phyloP scores from a whole-genome alignment of 1,140 invertebrate genomes.

The Drosophila bifasciata region DNA sequence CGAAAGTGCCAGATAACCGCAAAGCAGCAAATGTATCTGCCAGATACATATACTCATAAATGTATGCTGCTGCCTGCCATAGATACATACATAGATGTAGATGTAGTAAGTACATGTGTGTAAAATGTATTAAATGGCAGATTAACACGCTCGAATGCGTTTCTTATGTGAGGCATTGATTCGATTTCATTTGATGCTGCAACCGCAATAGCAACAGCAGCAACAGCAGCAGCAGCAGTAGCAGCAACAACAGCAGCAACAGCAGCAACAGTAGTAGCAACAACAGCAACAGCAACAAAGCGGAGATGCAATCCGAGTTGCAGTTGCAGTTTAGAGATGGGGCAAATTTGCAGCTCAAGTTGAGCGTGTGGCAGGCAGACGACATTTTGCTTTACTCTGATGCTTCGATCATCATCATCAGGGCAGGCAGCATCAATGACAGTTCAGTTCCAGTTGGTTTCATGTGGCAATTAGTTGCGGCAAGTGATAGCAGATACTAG shows the following conservation, averaged over 20 bases:
- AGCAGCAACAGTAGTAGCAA: slow-evolving; percentile 42
- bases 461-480: slow-evolving; percentile 74
- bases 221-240: slow-evolving; percentile 21
- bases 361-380: slow-evolving; percentile 77
- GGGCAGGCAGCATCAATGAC: slow-evolving; percentile 63
- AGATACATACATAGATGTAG: slow-evolving; percentile 38
- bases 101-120: slow-evolving; percentile 35
- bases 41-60: no score
- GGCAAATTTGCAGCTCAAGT: slow-evolving; percentile 37
- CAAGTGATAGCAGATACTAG: slow-evolving; percentile 55
- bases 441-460: slow-evolving; percentile 39
- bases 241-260: slow-evolving; percentile 26
- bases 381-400: slow-evolving; percentile 35
- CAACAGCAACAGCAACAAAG: slow-evolving; percentile 24
- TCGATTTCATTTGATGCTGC: slow-evolving; percentile 69
- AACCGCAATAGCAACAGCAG: slow-evolving; percentile 38
- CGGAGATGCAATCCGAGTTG: slow-evolving; percentile 8
- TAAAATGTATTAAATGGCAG: slow-evolving; percentile 78
- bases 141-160: slow-evolving; percentile 67
- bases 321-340: slow-evolving; percentile 25
- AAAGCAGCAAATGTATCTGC: slow-evolving; percentile 51
- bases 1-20: slow-evolving; percentile 11
- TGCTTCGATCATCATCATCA: slow-evolving; percentile 22
- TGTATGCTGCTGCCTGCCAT: slow-evolving; percentile 23
- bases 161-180: slow-evolving; percentile 65